These are phyloP conservation scores for Pelagia noctiluca DNA, from an alignment of 30 jellyfish, hydroid and myxozoan species.

Conservation along the genomic window DNA sequence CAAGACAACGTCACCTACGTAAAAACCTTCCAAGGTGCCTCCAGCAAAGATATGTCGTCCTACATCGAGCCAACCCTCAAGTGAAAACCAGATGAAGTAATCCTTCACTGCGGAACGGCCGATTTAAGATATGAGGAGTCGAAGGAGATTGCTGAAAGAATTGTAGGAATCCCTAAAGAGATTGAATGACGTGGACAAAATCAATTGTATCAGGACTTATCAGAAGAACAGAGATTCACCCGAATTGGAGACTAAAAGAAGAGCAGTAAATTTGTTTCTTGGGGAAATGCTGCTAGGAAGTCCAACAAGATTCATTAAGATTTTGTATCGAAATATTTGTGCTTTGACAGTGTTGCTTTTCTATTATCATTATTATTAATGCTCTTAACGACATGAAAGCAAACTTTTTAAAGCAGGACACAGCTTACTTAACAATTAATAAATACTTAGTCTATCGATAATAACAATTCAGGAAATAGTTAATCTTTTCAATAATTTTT, in stretches of 20 bases:
- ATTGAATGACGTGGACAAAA: neutral
- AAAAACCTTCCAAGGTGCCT: constrained; percentile 17
- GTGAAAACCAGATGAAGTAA: constrained; percentile 3
- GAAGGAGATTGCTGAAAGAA: too few relatives aligned
- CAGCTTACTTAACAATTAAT: too few relatives aligned
- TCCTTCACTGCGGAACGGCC: constrained; percentile 13
- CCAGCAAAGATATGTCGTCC: neutral
- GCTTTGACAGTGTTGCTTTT: neutral
- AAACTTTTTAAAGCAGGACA: too few relatives aligned
- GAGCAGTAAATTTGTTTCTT: neutral
- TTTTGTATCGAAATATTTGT: neutral
- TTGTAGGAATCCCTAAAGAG: neutral
- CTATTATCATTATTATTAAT: too few relatives aligned
- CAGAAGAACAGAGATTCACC: too few relatives aligned
- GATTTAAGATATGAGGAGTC: constrained; percentile 1
- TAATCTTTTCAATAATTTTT: too few relatives aligned
- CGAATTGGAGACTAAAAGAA: too few relatives aligned
- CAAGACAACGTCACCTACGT: neutral
- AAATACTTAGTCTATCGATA: too few relatives aligned
- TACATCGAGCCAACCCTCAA: constrained; percentile 23
- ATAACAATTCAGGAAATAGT: too few relatives aligned
- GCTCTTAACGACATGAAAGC: too few relatives aligned
- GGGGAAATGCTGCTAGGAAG: neutral
- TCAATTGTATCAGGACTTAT: too few relatives aligned
- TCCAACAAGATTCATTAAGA: neutral